Evolutionary conservation across 2,888 invertebrate species (phyloP).

Genomic region (Pristionchus japonicus): DNA sequence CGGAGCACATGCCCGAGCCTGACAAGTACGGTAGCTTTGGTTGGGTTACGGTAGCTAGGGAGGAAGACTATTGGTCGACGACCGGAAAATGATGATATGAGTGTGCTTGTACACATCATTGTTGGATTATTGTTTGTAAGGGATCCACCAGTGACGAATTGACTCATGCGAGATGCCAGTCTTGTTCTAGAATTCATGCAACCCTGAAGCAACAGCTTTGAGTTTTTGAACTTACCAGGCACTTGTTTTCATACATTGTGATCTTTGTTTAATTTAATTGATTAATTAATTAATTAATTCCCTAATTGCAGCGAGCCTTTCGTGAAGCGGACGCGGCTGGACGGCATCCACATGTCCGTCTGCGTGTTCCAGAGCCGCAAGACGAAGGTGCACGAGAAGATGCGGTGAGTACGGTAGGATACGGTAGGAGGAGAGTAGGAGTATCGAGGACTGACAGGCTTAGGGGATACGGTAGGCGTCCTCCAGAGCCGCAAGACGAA

Average conservation of each 20-base stretch:
- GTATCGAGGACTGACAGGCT: not conserved
- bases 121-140: too few relatives aligned
- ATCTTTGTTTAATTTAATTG: not conserved
- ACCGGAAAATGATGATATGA: too few relatives aligned
- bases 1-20: not conserved
- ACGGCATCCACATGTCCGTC: slow-evolving; percentile 22
- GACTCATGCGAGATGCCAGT: too few relatives aligned
- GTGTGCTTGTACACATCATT: too few relatives aligned
- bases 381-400: slow-evolving; percentile 35
- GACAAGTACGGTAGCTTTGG: not conserved
- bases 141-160: too few relatives aligned
- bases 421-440: not conserved
- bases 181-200: too few relatives aligned
- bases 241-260: too few relatives aligned
- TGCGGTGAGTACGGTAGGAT: slow-evolving; percentile 9
- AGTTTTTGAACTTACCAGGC: too few relatives aligned
- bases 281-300: not conserved
- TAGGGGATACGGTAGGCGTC: not conserved
- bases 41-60: not conserved
- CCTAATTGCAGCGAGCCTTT: not conserved
- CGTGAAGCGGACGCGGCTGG: not conserved
- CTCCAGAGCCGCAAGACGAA: slow-evolving; percentile 32
- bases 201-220: too few relatives aligned
- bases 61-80: too few relatives aligned
- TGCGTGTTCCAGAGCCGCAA: slow-evolving; percentile 33